phyloP scores from a whole-genome alignment of 2,113 vertebrate species.

The human (Homo sapiens) region GRCh38 chr15:58184001-58184500 shows the following conservation, averaged over 20 bases:
- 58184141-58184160: background rate
- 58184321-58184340: background rate
- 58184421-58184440: background rate
- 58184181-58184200: background rate
- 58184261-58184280: background rate
- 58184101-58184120: conserved; percentile 92
- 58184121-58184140: conserved; percentile 82
- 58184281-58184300: background rate
- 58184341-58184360: background rate
- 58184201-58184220: background rate
- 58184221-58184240: background rate
- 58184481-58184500: background rate
- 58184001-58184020: conserved; percentile 91
- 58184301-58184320: background rate
- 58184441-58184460: background rate
- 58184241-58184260: background rate
- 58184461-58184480: background rate
- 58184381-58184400: background rate
- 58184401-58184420: background rate
- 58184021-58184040: conserved; percentile 88
- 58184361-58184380: background rate
- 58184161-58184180: background rate
- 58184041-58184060: conserved; percentile 93
- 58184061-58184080: conserved; percentile 72
- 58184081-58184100: conserved; percentile 80